Evolutionary conservation across 2,888 invertebrate genomes (phyloP), one percentile per base, ranked within the genome.

Genomic region (Oscheius sp.): DNA sequence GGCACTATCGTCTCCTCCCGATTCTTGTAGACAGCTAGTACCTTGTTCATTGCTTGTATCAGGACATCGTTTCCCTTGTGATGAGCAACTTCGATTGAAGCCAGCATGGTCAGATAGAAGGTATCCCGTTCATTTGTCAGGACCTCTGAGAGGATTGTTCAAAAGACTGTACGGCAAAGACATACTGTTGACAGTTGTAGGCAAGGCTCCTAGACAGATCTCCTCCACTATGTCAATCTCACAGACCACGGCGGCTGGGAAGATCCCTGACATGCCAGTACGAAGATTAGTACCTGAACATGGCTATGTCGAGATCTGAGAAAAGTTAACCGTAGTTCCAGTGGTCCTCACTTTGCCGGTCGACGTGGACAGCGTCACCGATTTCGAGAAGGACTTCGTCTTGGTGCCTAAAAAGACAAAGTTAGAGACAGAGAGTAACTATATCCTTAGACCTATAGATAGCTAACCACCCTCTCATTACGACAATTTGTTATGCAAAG

Each of bases 141-240:
- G 13, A 80, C 58, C 65, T 77, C 84, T 84, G 79, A 75, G 57
- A 29, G 29, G 21, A 29, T 4, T 21, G 9, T 65, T 65, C 2
- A 47, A 50, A 53, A 11, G 29, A 29, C 7, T 7, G 10, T 21
- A 11, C 3, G 10, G 53, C 4, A 53, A 68, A 42, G 21, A 76
- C 80, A 80, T 29, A 86, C 84, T 82, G n/a, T 75, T 76, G 2
- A 77, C 76, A 70, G 84, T 84, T 10, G 84, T 76, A 13, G 85
- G 81, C 33, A 88, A 74, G 13, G 86, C 86, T 90, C 96, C 96
- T 33, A 79, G 62, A 66, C 86, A 86, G 35, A 88, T 88, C 89
- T 96, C 96, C 87, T 98, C 97, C 87, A 94, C 94, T 90, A 96
- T 95, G 87, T 96, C 96, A 91, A 96, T 93, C 89, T 99, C 97